These are phyloP conservation scores for Dolichallabes microphthalmus DNA, from an alignment of 2,113 vertebrate species.

Conservation along the genomic window DNA sequence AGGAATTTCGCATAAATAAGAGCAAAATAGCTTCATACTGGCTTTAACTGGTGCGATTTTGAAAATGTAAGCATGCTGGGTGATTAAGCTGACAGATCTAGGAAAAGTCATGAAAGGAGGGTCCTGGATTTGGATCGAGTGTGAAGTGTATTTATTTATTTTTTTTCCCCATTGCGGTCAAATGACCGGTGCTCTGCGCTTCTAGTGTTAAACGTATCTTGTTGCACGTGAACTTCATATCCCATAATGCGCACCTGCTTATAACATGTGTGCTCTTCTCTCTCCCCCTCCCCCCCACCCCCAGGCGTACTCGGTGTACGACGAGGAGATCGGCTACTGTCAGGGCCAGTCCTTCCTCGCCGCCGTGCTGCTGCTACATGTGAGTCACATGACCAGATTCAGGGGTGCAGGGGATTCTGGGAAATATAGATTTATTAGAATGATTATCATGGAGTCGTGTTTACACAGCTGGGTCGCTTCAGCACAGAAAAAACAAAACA, in stretches of 20 bases:
- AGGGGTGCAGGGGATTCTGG: neutral
- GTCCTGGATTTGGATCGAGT: no score
- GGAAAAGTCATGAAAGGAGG: no score
- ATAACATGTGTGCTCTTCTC: neutral
- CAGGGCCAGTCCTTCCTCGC: slow-evolving; percentile 98
- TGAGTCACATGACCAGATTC: slow-evolving; percentile 66
- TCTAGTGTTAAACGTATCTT: neutral
- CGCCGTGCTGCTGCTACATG: slow-evolving; percentile 93
- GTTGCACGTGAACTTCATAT: neutral
- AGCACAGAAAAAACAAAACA: neutral
- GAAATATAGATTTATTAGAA: neutral
- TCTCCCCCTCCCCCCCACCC: neutral
- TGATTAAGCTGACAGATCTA: no score
- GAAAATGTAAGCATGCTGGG: no score
- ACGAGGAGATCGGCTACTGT: slow-evolving; percentile 98
- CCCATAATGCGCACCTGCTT: neutral
- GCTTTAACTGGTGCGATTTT: no score
- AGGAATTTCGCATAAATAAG: no score
- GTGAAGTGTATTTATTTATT: no score
- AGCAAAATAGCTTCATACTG: no score
- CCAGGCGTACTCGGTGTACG: slow-evolving; percentile 97
- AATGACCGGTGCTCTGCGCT: no score
- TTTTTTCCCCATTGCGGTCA: no score
- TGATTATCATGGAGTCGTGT: neutral
- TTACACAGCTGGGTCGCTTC: slow-evolving; percentile 14